phyloP scores from a whole-genome alignment of 2,797 vertebrate species.

The Acanthornis magna region DNA sequence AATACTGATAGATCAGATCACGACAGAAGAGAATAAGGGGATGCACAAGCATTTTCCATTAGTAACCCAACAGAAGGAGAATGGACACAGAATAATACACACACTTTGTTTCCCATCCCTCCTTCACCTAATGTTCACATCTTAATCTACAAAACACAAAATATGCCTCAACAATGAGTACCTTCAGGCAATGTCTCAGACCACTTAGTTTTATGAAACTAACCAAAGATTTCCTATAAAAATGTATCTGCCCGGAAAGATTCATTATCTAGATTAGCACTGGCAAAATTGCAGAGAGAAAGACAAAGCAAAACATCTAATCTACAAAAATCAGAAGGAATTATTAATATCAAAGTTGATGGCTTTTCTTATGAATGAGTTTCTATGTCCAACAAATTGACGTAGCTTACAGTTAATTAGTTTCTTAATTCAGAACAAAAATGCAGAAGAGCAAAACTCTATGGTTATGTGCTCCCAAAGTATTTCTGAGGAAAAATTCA shows the following conservation, averaged over 20 bases:
- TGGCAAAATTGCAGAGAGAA: background rate
- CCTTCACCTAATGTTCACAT: background rate
- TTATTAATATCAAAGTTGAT: background rate
- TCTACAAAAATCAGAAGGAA: background rate
- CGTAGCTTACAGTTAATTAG: background rate
- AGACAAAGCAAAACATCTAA: background rate
- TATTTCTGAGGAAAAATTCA: background rate
- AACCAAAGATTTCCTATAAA: background rate
- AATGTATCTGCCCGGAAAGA: background rate
- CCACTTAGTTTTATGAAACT: background rate
- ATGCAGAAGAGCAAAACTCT: background rate
- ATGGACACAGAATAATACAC: background rate
- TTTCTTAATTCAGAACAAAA: background rate
- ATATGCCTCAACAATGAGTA: background rate
- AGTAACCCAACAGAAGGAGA: background rate
- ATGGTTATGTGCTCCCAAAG: background rate
- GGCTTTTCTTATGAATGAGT: background rate
- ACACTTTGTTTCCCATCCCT: background rate
- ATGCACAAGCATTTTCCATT: background rate
- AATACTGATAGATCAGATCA: background rate
- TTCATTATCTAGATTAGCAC: background rate
- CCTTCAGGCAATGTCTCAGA: background rate
- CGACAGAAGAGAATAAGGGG: background rate
- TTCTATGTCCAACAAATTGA: background rate
- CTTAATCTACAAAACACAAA: background rate